Evolutionary conservation across 92 coral and sea anemone genomes (phyloP), one percentile per base, ranked within the genome.

Genomic region (Actinostola sp.): DNA sequence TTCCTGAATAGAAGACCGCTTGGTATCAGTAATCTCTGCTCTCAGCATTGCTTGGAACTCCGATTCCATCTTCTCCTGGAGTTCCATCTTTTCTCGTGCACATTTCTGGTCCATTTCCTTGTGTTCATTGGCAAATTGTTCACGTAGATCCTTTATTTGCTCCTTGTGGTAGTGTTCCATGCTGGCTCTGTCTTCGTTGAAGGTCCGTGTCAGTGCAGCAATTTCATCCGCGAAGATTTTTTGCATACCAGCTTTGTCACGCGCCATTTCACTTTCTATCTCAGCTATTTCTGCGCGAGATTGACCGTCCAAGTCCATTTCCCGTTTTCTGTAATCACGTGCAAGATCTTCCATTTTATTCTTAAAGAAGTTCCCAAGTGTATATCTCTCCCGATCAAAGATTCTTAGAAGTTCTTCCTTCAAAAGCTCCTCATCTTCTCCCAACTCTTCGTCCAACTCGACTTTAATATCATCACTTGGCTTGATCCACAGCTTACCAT

Each of bases 161-260:
- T 84, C 84, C 66, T 93, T 92, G 79, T 93, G 88, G 55, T 91
- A 89, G 41, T 71, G 66, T 36, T 93, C 98, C 25, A 93, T 81
- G 35, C 86, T 90, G 0, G 67, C 79, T 49, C 98, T 73, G 50
- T 93, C 98, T 52, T 91, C 92, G 69, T 86, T 91, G 51, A 93
- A 93, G 11, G 93, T 84, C n/a, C 67, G 87, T 29, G 98, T 85
- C 33, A 93, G 84, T 50, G 92, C 92, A 24, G 92, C 91, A 63
- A 93, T 80, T 72, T 93, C 98, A 27, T 92, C 89, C 25, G 89
- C 91, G 26, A 91, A 93, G 34, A 38, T 83, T 44, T 71, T 92
- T 70, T 93, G 97, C 89, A 93, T 92, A 57, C 88, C 97, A 70
- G 84, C 73, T 67, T 92, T 93, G 45, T 93, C 97, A 35, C 83